A percentile compares a stretch with the other conserved stretches of the same genome.
Conservation (phyloP, 2,113 vertebrate genomes). For the Platysternon megacephalum region DNA sequence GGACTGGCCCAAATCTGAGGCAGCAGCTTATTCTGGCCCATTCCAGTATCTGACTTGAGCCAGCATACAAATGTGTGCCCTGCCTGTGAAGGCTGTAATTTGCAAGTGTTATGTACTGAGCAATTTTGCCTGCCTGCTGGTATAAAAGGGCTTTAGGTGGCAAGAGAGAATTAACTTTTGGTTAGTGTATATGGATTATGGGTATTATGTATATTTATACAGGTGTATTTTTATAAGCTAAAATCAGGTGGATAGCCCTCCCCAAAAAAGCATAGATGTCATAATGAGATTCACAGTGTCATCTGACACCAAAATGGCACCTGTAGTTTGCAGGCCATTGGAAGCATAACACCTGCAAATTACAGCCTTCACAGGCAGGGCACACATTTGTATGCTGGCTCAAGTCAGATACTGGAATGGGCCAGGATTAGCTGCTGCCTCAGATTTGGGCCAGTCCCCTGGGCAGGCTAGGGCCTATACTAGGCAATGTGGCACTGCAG, state of each 20-base stretch:
- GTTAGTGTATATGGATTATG: background rate
- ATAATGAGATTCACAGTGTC: background rate
- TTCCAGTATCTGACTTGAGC: conserved; percentile 22
- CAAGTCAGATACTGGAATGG: background rate
- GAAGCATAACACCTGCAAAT: conserved; percentile 65
- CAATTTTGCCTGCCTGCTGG: background rate
- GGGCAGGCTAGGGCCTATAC: background rate
- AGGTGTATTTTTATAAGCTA: background rate
- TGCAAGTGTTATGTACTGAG: conserved; percentile 54
- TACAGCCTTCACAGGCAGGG: background rate
- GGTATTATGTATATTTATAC: background rate
- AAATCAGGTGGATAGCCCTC: background rate
- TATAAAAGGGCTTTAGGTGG: background rate
- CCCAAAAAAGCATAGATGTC: background rate
- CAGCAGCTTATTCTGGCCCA: conserved; percentile 51
- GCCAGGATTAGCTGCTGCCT: conserved; percentile 59
- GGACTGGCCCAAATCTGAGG: conserved; percentile 62
- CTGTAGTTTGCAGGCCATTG: background rate
- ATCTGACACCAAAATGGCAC: background rate
- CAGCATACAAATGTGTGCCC: conserved; percentile 49
- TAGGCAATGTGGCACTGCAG: background rate
- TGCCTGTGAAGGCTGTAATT: conserved; percentile 3
- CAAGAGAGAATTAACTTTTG: background rate
- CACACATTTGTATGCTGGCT: conserved; percentile 57
- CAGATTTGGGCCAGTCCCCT: conserved; percentile 61